Evolutionary conservation across 2,888 invertebrate species (phyloP).

Genomic region (Brenthis ino): DNA sequence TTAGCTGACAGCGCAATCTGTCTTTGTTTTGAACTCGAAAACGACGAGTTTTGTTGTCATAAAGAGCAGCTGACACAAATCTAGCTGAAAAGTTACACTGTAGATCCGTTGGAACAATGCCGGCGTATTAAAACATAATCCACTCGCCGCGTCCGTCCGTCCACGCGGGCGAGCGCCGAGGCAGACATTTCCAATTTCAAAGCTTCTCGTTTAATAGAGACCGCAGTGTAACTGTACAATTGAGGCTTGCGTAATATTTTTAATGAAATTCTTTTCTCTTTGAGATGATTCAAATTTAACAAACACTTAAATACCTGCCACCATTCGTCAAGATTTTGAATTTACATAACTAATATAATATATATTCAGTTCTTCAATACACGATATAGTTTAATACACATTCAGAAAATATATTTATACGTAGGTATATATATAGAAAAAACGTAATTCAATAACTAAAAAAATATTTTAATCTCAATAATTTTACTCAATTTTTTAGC

Average conservation of each 20-base stretch:
- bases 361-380: too few relatives aligned
- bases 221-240: slow-evolving; percentile 43
- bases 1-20: neutral
- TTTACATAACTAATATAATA: slow-evolving; percentile 13
- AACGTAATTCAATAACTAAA: too few relatives aligned
- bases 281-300: slow-evolving; percentile 50
- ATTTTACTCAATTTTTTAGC: too few relatives aligned
- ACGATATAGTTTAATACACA: too few relatives aligned
- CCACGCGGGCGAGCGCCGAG: slow-evolving; percentile 42
- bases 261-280: slow-evolving; percentile 56
- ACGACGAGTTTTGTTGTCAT: slow-evolving; percentile 2
- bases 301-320: slow-evolving; percentile 46
- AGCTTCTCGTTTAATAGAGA: slow-evolving; percentile 51
- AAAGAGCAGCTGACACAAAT: slow-evolving; percentile 26
- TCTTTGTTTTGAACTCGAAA: slow-evolving; percentile 16
- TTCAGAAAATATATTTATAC: too few relatives aligned
- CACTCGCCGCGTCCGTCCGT: slow-evolving; percentile 48
- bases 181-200: slow-evolving; percentile 50
- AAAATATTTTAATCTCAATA: too few relatives aligned
- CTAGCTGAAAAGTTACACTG: slow-evolving; percentile 27
- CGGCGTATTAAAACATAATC: slow-evolving; percentile 50
- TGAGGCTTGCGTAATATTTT: slow-evolving; percentile 52
- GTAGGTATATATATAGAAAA: too few relatives aligned
- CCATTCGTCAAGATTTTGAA: slow-evolving; percentile 55
- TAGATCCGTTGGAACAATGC: slow-evolving; percentile 43